Base-by-base conservation (phyloP, 2,888 invertebrate species). In the Lasioglossum vierecki region DNA sequence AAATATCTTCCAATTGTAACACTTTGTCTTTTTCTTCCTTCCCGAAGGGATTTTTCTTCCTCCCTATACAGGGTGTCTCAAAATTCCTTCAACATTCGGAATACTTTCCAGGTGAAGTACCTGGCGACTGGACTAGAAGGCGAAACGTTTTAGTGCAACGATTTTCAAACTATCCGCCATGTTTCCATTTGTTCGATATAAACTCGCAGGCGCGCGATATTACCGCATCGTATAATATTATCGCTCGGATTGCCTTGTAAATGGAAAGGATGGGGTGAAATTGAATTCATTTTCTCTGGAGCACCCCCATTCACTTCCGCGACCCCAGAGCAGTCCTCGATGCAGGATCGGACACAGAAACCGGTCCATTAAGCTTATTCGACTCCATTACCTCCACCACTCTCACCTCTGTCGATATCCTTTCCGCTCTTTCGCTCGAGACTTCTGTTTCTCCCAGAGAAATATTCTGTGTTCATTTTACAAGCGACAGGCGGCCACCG, bases 281-380 rank as follows among this genome's bases (percentile, higher is more conserved):
- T 63, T 63, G 63, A 63, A 63, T 63, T 63, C 63, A 63, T 63
- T 63, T 63, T 63, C 63, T 30, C 30, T 6, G 30, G 30, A 30
- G 6, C 30, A 30, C 15, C 15, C 0, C 30, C 15, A 15, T 63
- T 30, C 63, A 15, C 63, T 30, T 6, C 30, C 63, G 15, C 63
- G 63, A 30, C 30, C 57, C 13, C 63, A 15, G 63, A 30, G 63
- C 63, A 11, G 30, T 30, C 30, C 63, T 15, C 41, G 9, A 49
- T 39, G 13, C 68, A 8, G 15, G 18, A 18, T 18, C 46, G 49
- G 35, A 18, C 53, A 15, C 81, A 72, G 75, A 81, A 63, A 72
- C n/a, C 30, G 49, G 49, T 76, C 81, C 81, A 75, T 83, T 81
- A 83, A 83, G 82, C 82, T 83, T 53, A 63, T 75, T 83, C n/a